Evolutionary conservation across 2,888 invertebrate species (phyloP).

Genomic region (Diploptera punctata): DNA sequence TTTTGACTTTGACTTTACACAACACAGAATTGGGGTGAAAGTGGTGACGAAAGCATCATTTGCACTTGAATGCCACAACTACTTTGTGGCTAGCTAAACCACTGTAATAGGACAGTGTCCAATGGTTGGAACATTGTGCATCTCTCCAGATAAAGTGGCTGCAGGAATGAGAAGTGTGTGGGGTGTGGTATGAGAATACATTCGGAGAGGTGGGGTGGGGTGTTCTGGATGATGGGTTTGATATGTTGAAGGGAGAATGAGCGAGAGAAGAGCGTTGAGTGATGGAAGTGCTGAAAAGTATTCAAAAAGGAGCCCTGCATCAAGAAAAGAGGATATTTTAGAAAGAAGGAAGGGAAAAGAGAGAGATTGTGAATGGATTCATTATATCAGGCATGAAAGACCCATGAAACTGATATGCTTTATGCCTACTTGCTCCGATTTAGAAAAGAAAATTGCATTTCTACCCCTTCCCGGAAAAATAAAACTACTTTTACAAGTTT

Average conservation of each 20-base stretch:
- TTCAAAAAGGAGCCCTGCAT: not conserved
- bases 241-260: not conserved
- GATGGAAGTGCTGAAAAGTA: not conserved
- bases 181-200: not conserved
- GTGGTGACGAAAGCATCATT: not conserved
- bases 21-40: not conserved
- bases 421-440: no score
- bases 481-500: no score
- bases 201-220: not conserved
- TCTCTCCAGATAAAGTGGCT: not conserved
- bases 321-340: not conserved
- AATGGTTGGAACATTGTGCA: not conserved
- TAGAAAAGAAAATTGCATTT: no score
- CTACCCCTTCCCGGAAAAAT: no score
- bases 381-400: no score
- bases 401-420: no score
- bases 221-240: not conserved
- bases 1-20: not conserved
- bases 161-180: not conserved
- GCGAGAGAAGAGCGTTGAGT: not conserved
- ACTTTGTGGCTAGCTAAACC: not conserved
- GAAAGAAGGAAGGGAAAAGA: not conserved
- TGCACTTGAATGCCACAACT: slow-evolving; percentile 7
- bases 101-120: not conserved
- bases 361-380: not conserved